Evolutionary conservation across 1,140 invertebrate genomes (phyloP).

Genomic region (Ctenoplectra terminalis): DNA sequence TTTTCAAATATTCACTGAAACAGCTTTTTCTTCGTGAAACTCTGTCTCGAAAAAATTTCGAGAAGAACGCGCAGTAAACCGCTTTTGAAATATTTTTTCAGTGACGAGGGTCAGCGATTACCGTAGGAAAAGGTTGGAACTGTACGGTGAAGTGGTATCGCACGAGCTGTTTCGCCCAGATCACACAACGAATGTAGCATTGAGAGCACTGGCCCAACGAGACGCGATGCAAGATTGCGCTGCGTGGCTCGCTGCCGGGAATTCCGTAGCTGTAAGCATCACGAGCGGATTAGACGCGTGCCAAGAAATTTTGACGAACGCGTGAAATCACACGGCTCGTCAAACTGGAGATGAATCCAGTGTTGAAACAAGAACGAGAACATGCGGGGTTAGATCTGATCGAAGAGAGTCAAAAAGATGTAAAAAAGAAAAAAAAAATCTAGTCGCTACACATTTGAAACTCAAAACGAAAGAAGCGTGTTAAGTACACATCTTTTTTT

Average conservation of each 20-base stretch:
- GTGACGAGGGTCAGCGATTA: slow-evolving; percentile 95
- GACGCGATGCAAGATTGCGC: slow-evolving; percentile 93
- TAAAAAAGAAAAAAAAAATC: too few relatives aligned
- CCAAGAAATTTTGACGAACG: neutral
- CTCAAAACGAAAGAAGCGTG: neutral
- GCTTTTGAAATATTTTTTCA: slow-evolving; percentile 77
- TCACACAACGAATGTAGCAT: slow-evolving; percentile 90
- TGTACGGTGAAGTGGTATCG: slow-evolving; percentile 85
- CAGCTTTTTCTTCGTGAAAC: too few relatives aligned
- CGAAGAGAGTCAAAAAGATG: neutral
- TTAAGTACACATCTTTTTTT: neutral
- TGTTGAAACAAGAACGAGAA: neutral
- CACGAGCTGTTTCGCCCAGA: slow-evolving; percentile 94
- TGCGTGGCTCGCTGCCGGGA: slow-evolving; percentile 89
- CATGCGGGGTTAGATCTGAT: neutral
- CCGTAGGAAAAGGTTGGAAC: slow-evolving; percentile 89
- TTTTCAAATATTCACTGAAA: too few relatives aligned
- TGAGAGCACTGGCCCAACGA: slow-evolving; percentile 90
- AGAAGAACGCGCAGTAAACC: neutral
- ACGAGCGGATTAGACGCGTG: neutral
- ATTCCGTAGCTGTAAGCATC: slow-evolving; percentile 90
- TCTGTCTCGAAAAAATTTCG: too few relatives aligned
- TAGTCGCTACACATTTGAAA: neutral
- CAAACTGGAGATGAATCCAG: neutral
- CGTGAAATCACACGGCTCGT: too few relatives aligned